Conservation (phyloP, 2,113 vertebrate species). For the Corydoras maculifer region DNA sequence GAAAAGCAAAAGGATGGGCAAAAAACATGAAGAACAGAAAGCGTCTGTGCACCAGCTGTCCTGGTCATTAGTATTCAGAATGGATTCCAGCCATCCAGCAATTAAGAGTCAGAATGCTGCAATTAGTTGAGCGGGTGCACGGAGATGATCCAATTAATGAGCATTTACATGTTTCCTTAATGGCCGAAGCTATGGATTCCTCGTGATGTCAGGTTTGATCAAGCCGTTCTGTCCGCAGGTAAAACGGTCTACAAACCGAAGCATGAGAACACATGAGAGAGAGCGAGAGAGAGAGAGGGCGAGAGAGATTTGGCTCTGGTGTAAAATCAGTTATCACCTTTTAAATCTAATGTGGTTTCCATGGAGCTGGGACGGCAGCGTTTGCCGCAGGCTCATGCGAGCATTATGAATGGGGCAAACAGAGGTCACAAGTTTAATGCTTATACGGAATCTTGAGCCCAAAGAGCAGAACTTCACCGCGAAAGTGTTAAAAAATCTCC, state of each 20-base stretch:
- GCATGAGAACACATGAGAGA: too few relatives aligned
- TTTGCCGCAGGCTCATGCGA: neutral
- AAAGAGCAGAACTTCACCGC: neutral
- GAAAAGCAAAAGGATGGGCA: constrained; percentile 15
- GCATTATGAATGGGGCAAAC: neutral
- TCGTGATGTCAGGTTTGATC: constrained; percentile 29
- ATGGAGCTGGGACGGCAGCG: neutral
- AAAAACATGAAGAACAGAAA: constrained; percentile 16
- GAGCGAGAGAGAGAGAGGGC: too few relatives aligned
- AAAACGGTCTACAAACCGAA: too few relatives aligned
- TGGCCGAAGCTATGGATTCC: constrained; percentile 41
- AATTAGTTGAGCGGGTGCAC: constrained; percentile 50
- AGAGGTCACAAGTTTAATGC: constrained; percentile 24
- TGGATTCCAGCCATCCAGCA: constrained; percentile 53
- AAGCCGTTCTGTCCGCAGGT: neutral
- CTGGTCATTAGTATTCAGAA: constrained; percentile 55
- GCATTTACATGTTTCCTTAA: constrained; percentile 49
- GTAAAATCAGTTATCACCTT: constrained; percentile 28
- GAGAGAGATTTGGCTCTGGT: neutral
- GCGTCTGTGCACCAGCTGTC: constrained; percentile 55
- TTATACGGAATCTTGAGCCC: constrained; percentile 35
- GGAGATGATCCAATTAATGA: constrained; percentile 56
- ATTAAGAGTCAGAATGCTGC: constrained; percentile 59
- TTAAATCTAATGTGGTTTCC: constrained; percentile 26
- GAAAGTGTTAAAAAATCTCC: constrained; percentile 32